Evolutionary conservation across 2,888 invertebrate genomes (phyloP), one percentile per base, ranked within the genome.

Genomic region (Craniophora ligustri): DNA sequence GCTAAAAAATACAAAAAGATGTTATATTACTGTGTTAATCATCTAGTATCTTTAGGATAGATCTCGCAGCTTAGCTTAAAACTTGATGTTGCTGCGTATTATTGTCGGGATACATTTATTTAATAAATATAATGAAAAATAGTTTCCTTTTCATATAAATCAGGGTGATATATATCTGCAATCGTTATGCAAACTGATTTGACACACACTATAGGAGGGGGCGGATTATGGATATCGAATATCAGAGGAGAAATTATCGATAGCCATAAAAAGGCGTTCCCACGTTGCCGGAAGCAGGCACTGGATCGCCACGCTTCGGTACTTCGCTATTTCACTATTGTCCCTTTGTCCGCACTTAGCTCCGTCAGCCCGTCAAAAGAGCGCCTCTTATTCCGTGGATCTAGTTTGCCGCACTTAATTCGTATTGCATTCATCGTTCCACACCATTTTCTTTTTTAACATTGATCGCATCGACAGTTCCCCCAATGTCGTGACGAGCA

Each of bases 231-330:
- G 72, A 76, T 78, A 81, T 80, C 77, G 73, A 76, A 78, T 81
- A 76, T 79, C 75, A 71, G 72, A 67, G 67, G 69, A 78, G 76
- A 78, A 82, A 80, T 85, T 84, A 85, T 86, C 69, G 78, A 79
- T 76, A 76, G 78, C 72, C 76, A 82, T 85, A 83, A 86, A 85
- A 82, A 84, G 85, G 81, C 82, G 81, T 91, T 92, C 92, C 88
- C 91, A 92, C 91, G 91, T 86, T 80, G 79, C 84, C 87, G 89
- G 92, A 91, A 89, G 81, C 82, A 67, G 76, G 79, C 76, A 77
- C 82, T 85, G 76, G 84, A 88, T 86, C 79, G 89, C 89, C 88
- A 90, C 89, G 92, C 90, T 90, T 77, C 88, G 85, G 85, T 91
- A 89, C 91, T 87, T 84, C 81, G 80, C 84, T 87, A 88, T 87